phyloP scores from a whole-genome alignment of 2,888 invertebrate genomes.

The Heliconius charithonia region DNA sequence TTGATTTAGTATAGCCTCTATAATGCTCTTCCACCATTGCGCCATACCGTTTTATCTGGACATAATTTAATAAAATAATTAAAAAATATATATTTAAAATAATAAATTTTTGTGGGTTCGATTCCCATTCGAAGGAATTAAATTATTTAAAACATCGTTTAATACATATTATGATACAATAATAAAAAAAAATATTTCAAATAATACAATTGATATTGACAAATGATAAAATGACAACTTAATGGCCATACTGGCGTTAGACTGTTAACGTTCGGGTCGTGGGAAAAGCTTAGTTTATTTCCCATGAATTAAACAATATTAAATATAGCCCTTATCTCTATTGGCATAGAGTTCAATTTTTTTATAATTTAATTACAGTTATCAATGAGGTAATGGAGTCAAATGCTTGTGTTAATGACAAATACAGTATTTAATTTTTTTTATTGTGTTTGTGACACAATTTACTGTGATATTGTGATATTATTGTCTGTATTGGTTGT shows the following conservation, averaged over 20 bases:
- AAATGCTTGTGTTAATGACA: slow-evolving; percentile 17
- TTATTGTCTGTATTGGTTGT: neutral
- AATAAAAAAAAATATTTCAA: neutral
- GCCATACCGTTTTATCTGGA: no score
- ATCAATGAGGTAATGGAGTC: slow-evolving; percentile 40
- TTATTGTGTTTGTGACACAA: slow-evolving; percentile 9
- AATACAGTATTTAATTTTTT: neutral
- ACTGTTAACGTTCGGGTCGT: slow-evolving; percentile 33
- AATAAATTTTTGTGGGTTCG: no score
- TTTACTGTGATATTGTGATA: neutral
- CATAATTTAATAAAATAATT: no score
- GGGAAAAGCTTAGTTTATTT: slow-evolving; percentile 35
- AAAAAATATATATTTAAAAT: no score
- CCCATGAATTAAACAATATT: neutral
- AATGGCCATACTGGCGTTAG: slow-evolving; percentile 33
- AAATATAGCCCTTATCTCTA: slow-evolving; percentile 14
- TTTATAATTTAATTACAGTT: slow-evolving; percentile 37
- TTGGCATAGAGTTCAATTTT: slow-evolving; percentile 5
- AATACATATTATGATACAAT: neutral
- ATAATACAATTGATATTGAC: neutral
- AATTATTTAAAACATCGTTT: neutral
- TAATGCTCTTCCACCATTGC: no score
- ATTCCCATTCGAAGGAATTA: no score
- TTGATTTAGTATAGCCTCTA: no score
- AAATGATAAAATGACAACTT: neutral